These are phyloP conservation scores for Sebastes diploproa DNA, from an alignment of 2,797 vertebrate species.

Conservation along the genomic window DNA sequence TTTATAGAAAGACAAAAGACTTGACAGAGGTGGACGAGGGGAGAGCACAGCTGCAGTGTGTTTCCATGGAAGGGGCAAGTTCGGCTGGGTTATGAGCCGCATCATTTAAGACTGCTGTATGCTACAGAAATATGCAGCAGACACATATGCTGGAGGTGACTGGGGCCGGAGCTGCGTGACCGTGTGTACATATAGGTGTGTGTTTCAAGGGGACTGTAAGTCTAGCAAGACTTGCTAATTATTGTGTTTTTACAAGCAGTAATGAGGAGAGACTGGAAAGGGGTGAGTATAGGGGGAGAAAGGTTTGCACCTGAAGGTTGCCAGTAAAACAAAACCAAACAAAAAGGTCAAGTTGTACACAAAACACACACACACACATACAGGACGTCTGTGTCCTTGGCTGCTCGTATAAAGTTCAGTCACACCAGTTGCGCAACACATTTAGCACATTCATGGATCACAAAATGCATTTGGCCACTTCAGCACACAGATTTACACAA, in stretches of 20 bases:
- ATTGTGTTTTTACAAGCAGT: conserved; percentile 66
- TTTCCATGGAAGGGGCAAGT: conserved; percentile 40
- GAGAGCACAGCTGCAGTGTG: conserved; percentile 53
- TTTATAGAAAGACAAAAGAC: conserved; percentile 27
- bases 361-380: background rate
- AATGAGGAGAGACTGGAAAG: conserved; percentile 50
- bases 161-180: background rate
- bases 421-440: background rate
- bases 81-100: conserved; percentile 43
- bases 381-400: background rate
- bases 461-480: background rate
- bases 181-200: conserved; percentile 18
- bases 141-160: conserved; percentile 31
- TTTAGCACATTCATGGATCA: background rate
- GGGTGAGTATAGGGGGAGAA: conserved; percentile 21
- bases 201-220: conserved; percentile 33
- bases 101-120: conserved; percentile 54
- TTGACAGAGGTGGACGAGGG: conserved; percentile 13
- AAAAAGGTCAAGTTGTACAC: conserved; percentile 12
- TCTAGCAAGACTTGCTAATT: conserved; percentile 49
- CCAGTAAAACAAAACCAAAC: conserved; percentile 44
- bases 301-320: conserved; percentile 70
- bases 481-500: background rate
- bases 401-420: conserved; percentile 7
- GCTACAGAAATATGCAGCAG: conserved; percentile 49